Evolutionary conservation across 2,888 invertebrate genomes (phyloP), one percentile per base, ranked within the genome.

Genomic region (Trachelus stipa): DNA sequence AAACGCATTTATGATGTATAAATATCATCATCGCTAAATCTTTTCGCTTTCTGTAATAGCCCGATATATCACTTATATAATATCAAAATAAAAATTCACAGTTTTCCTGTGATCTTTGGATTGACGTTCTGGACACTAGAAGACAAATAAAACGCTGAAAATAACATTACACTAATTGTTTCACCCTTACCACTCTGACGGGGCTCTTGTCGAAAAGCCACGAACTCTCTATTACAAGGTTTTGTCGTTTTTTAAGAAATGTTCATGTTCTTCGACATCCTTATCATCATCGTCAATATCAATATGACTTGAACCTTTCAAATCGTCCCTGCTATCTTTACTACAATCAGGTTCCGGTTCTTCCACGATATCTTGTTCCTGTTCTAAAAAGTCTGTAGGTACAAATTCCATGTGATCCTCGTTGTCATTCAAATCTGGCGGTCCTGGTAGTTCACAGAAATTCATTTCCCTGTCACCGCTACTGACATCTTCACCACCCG

Each of bases 361-460:
- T 73, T 91, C 91, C 4, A 88, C 86, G 40, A 90, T 90, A 34
- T 91, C 90, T 74, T 90, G 91, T 83, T 90, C 91, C 79, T 91
- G 91, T 30, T 91, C 91, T 71, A 91, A 85, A 84, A 91, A 91
- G 78, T 91, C 91, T n/a, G 91, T 90, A 11, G 91, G 91, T 74
- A 91, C 91, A 76, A 91, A 91, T 86, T 91, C 91, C 90, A 90
- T 89, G 35, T 89, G 90, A 74, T 91, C 91, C 73, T 91, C 91
- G 56, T 80, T 84, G 76, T 89, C 90, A 75, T 89, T 88, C 30
- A 86, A 84, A 77, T 90, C 89, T 1, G 87, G 85, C 4, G 87
- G 86, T 9, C 82, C 87, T 31, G 88, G 81, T 71, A 89, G 78
- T 34, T 86, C 87, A 74, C 86, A 85, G 73, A 88, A 90, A 79